Base-by-base conservation (phyloP, 2,888 invertebrate genomes). In the Lobophora halterata region DNA sequence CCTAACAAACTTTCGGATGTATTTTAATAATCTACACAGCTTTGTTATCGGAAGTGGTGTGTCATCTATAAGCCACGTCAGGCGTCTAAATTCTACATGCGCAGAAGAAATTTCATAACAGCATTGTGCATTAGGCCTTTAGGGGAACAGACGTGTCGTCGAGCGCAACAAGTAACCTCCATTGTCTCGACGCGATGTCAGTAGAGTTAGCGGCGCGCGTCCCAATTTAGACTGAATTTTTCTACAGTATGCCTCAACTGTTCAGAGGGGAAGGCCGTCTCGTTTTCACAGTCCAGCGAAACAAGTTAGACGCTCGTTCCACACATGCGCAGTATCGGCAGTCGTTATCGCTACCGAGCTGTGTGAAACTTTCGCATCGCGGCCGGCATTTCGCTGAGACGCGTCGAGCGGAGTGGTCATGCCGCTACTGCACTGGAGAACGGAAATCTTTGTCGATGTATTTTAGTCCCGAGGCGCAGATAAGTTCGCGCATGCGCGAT, bases 261-360 rank as follows among this genome's bases (percentile, higher is more conserved):
- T 40, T 35, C 29, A 35, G 13, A 11, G 26, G 16, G 5, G 25
- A 7, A 12, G 23, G 32, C 5, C 13, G 45, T 21, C 12, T 32
- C 13, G n/a, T 16, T 12, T 3, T 6, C 11, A 24, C 13, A 21
- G 27, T n/a, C n/a, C n/a, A n/a, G n/a, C n/a, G n/a, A 28, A 28
- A 25, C 24, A 36, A 28, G 35, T 23, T 19, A 42, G 21, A 3
- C 5, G 3, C 3, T 14, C 21, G 18, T n/a, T 17, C 9, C 27
- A 33, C 42, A 17, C 37, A 43, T 29, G 42, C 42, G 42, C 42
- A n/a, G n/a, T n/a, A n/a, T n/a, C n/a, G 16, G 8, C 8, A 3
- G 5, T 5, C n/a, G 26, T 10, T 31, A 19, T 12, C 20, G 25
- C 20, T 10, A 27, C 13, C 11, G 12, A 33, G 31, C 36, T 33